Evolutionary conservation across 2,797 vertebrate genomes (phyloP).

Genomic region (Coilia nasus): DNA sequence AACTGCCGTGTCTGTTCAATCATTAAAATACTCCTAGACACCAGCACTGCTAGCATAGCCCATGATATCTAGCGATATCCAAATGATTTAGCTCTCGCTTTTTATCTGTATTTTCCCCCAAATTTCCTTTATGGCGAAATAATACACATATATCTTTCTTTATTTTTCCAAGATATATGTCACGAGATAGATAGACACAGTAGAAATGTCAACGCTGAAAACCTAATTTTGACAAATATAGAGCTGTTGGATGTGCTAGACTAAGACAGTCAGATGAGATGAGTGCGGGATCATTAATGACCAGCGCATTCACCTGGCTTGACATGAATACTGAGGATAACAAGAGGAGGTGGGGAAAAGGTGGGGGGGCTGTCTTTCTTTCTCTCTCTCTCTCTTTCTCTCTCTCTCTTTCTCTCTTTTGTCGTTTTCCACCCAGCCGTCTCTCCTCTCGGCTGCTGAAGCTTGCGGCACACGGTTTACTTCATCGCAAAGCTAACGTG

Average conservation of each 20-base stretch:
- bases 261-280: slow-evolving; percentile 72
- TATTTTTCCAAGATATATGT: not conserved
- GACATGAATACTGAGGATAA: slow-evolving; percentile 79
- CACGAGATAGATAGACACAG: not conserved
- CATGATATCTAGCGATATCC: slow-evolving; percentile 69
- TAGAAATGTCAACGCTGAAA: not conserved
- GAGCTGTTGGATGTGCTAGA: slow-evolving; percentile 23
- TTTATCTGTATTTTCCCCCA: slow-evolving; percentile 56
- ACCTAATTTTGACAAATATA: slow-evolving; percentile 28
- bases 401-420: slow-evolving; percentile 35
- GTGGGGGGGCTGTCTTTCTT: slow-evolving; percentile 54
- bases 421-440: slow-evolving; percentile 27
- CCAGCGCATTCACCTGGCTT: slow-evolving; percentile 77
- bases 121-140: slow-evolving; percentile 37
- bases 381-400: slow-evolving; percentile 38
- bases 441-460: slow-evolving; percentile 62
- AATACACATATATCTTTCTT: slow-evolving; percentile 21
- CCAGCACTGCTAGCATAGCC: slow-evolving; percentile 68
- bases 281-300: slow-evolving; percentile 76
- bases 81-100: slow-evolving; percentile 75
- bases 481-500: slow-evolving; percentile 79
- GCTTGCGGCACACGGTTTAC: slow-evolving; percentile 66
- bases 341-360: slow-evolving; percentile 76
- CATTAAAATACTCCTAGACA: slow-evolving; percentile 79
- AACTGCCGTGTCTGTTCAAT: slow-evolving; percentile 74